Percentiles rank a stretch among this genome's conserved stretches.
These are phyloP conservation scores for Pristionchus mayeri DNA, from an alignment of 2,888 invertebrate genomes.

Conservation along the genomic window DNA sequence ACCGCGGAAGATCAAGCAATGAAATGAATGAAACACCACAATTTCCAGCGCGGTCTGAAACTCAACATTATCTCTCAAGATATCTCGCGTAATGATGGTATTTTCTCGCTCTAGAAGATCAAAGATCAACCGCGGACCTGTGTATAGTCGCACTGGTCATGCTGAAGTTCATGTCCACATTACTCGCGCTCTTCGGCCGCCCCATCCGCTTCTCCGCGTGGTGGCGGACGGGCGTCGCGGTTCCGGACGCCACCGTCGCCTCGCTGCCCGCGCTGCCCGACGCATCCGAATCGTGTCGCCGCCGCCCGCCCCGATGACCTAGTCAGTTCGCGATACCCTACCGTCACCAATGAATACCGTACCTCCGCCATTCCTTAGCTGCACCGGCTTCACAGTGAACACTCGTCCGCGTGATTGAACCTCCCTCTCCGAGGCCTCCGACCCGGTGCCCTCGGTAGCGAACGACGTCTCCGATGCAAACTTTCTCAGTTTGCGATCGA, in stretches of 20 bases:
- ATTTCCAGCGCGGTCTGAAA: background rate
- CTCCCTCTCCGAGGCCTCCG: slow-evolving; percentile 54
- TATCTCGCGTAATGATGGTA: slow-evolving; percentile 50
- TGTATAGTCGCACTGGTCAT: slow-evolving; percentile 74
- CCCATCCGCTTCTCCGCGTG: slow-evolving; percentile 55
- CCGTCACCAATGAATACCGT: slow-evolving; percentile 27
- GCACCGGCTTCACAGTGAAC: slow-evolving; percentile 69
- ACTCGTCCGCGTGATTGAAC: slow-evolving; percentile 54
- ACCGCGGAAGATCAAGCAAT: background rate
- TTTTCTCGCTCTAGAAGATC: slow-evolving; percentile 52
- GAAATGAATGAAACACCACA: background rate
- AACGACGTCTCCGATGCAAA: slow-evolving; percentile 74
- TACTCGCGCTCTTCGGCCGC: slow-evolving; percentile 71
- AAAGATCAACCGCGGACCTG: too few species aligned
- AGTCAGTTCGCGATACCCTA: slow-evolving; percentile 39
- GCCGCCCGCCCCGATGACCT: slow-evolving; percentile 17
- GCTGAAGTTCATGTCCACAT: slow-evolving; percentile 67
- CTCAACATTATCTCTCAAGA: background rate
- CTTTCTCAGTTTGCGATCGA: slow-evolving; percentile 69
- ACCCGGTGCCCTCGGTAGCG: slow-evolving; percentile 63
- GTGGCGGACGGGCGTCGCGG: slow-evolving; percentile 65
- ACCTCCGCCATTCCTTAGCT: slow-evolving; percentile 50
- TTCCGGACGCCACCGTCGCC: slow-evolving; percentile 70
- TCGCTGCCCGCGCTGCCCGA: slow-evolving; percentile 68
- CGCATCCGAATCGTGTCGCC: slow-evolving; percentile 72